A percentile compares a stretch with the other conserved stretches of the same genome.
Evolutionary conservation across 2,797 vertebrate species (phyloP).

Genomic region (Mycteria americana): DNA sequence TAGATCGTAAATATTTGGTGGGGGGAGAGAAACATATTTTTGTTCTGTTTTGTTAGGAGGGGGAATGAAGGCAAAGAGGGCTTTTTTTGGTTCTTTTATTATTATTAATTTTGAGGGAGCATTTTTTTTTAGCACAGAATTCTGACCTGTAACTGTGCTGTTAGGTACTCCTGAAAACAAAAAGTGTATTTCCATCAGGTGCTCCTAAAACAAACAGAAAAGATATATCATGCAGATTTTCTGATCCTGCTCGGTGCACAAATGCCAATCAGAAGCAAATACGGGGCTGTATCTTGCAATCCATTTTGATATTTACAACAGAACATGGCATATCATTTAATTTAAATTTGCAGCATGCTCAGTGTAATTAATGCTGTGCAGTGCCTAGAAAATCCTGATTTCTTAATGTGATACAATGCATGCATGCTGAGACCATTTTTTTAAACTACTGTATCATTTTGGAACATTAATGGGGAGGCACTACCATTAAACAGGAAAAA

Average conservation of each 20-base stretch:
- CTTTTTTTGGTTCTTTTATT: neutral
- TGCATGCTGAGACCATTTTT: slow-evolving; percentile 62
- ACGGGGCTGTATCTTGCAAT: slow-evolving; percentile 35
- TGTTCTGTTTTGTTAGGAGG: neutral
- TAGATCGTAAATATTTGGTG: neutral
- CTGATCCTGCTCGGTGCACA: slow-evolving; percentile 25
- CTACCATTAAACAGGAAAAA: slow-evolving; percentile 12
- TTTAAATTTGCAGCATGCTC: slow-evolving; percentile 65
- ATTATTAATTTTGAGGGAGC: neutral
- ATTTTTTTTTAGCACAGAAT: neutral
- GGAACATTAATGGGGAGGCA: slow-evolving; percentile 36
- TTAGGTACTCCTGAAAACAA: neutral
- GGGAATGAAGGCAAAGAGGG: neutral
- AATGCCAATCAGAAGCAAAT: slow-evolving; percentile 47
- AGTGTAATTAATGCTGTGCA: slow-evolving; percentile 67
- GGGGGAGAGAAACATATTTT: neutral
- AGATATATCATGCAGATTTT: neutral
- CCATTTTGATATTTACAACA: slow-evolving; percentile 57
- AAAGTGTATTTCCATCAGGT: neutral
- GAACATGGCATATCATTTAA: slow-evolving; percentile 60
- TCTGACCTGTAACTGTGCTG: neutral
- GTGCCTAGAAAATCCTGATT: slow-evolving; percentile 65
- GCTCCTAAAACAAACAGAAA: neutral
- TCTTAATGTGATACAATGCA: slow-evolving; percentile 65
- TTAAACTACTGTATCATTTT: slow-evolving; percentile 41